Evolutionary conservation across 1,140 invertebrate species (phyloP).

Genomic region (Bemisia tabaci): DNA sequence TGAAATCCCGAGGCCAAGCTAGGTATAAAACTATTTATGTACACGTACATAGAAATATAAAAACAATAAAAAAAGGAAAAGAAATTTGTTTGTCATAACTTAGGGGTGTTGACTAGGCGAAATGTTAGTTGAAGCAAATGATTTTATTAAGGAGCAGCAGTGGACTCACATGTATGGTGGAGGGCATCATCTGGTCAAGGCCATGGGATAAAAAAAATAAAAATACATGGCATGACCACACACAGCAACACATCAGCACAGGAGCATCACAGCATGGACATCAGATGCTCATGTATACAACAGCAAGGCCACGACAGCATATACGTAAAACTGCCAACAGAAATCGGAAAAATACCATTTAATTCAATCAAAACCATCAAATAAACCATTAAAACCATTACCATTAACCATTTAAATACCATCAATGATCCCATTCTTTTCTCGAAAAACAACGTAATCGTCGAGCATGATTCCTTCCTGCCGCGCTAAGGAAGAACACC

Average conservation of each 20-base stretch:
- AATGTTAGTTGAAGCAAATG: background rate
- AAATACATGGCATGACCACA: background rate
- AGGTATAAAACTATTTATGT: background rate
- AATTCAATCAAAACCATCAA: no score
- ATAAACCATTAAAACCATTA: no score
- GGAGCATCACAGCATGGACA: background rate
- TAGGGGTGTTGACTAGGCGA: background rate
- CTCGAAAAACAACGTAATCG: no score
- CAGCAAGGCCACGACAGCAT: background rate
- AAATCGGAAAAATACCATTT: no score
- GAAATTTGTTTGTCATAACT: background rate
- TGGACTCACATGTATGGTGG: background rate
- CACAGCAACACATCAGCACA: background rate
- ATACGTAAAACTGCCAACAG: background rate
- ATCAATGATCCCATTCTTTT: no score
- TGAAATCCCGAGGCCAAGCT: background rate
- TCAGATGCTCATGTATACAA: background rate
- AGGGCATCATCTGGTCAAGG: background rate
- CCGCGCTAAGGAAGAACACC: no score
- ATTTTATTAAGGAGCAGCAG: background rate
- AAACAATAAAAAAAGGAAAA: background rate
- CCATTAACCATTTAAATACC: no score
- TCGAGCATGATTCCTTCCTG: no score
- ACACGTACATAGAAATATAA: background rate
- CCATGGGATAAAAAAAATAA: background rate